A percentile compares a stretch with the other conserved stretches of the same genome.
These are phyloP conservation scores for Melanotaenia trifasciata DNA, from an alignment of 2,797 vertebrate species.

Conservation along the genomic window DNA sequence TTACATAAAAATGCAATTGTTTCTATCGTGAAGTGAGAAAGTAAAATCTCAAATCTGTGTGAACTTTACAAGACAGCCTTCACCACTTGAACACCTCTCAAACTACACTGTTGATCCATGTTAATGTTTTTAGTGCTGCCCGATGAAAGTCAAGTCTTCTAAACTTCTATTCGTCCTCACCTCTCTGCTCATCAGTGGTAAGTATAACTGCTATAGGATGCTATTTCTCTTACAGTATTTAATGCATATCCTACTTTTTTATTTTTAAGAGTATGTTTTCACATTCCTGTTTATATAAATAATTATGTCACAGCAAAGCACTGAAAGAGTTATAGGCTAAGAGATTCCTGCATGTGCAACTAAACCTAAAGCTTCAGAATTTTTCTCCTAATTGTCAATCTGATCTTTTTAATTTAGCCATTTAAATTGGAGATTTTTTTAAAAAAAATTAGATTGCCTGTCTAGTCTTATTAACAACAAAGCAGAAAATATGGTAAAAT, in stretches of 20 bases:
- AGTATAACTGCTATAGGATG: constrained; percentile 29
- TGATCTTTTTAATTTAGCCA: background rate
- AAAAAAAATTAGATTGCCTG: background rate
- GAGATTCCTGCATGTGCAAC: background rate
- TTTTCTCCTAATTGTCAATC: background rate
- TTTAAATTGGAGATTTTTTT: background rate
- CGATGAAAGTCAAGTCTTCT: constrained; percentile 65
- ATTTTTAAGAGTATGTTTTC: background rate
- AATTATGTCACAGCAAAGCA: background rate
- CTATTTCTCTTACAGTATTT: background rate
- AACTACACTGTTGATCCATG: constrained; percentile 56
- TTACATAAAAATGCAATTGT: background rate
- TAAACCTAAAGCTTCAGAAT: background rate
- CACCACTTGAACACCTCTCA: constrained; percentile 1
- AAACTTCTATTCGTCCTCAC: constrained; percentile 70
- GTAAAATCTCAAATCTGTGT: background rate
- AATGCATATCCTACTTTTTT: accelerated
- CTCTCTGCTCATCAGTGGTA: constrained; percentile 75
- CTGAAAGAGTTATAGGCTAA: background rate
- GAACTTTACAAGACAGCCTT: constrained; percentile 16
- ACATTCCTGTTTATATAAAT: background rate
- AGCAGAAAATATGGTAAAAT: too few species aligned
- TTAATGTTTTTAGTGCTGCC: constrained; percentile 73
- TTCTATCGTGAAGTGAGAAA: background rate
- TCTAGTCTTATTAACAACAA: background rate